These are phyloP conservation scores for Ramphastos sulfuratus DNA, from an alignment of 2,113 vertebrate species.

Conservation along the genomic window DNA sequence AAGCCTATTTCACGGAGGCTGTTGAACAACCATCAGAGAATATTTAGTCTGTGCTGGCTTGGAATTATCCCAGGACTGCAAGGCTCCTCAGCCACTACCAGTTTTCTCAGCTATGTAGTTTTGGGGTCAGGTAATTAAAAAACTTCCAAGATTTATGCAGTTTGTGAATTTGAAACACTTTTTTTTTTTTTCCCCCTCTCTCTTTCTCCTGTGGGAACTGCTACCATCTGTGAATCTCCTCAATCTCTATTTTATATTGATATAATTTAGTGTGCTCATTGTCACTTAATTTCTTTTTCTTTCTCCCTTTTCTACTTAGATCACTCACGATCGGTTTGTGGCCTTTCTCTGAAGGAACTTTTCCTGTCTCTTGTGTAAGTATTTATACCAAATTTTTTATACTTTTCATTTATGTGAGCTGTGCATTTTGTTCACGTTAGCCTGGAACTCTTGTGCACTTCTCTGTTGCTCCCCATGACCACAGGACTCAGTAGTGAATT, in stretches of 20 bases:
- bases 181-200: not conserved
- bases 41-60: constrained; percentile 38
- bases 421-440: not conserved
- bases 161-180: not conserved
- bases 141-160: not conserved
- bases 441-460: not conserved
- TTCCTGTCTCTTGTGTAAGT: constrained; percentile 68
- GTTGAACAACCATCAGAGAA: constrained; percentile 17
- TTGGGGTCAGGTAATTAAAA: not conserved
- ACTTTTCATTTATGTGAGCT: not conserved
- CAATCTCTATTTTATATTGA: not conserved
- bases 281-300: constrained; percentile 40
- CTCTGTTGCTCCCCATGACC: not conserved
- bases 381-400: constrained; percentile 15
- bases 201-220: not conserved
- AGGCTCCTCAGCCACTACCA: not conserved
- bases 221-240: not conserved
- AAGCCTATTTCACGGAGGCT: constrained; percentile 48
- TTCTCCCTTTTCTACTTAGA: constrained; percentile 52
- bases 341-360: constrained; percentile 49
- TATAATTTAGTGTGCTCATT: constrained; percentile 14
- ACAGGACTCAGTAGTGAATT: not conserved
- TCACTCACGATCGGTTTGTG: constrained; percentile 45
- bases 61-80: constrained; percentile 18
- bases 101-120: not conserved